Base-by-base conservation (phyloP, 2,113 vertebrate genomes). In the Entomyzon cyanotis region DNA sequence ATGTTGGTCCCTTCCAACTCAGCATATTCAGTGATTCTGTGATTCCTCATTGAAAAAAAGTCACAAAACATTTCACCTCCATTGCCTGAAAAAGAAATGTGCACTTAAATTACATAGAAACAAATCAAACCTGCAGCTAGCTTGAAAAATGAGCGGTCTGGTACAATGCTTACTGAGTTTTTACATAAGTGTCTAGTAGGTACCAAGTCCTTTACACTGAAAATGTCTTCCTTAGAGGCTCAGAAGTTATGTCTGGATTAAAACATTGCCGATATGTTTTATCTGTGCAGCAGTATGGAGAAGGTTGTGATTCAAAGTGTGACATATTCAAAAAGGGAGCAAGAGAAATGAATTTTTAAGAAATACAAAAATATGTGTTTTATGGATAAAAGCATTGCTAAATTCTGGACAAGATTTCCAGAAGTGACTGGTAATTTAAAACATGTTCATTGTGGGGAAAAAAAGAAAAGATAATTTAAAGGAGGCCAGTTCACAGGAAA, bases 101-200 rank as follows among this genome's bases (percentile, higher is more conserved):
- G 31, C 25, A 47, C 60, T 65, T 92, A 91, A 93, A 94, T 96
- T 82, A 82, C 90, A 95, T 86, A 94, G 44, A 93, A 96, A 85
- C 12, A 71, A 69, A 94, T 71, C 82, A 96, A 78, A 18, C 39
- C 59, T 85, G 12, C n/a, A 84, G 10, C 23, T 91, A 59, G 20
- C 89, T 96, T 96, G 83, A n/a, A 96, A 93, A 97, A 93, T 69
- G 37, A 90, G 41, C 52, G 74, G 53, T 73, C 49, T 76, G 13
- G 55, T 55, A 81, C 17, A 77, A 39, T 24, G 11, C 15, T 82
- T 65, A 41, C 16, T 74, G 64, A 96, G 82, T 9, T 96, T 94
- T 83, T 35, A 62, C 0, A 2, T 88, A 62, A 86, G 59, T 33
- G 15, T 77, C 24, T 31, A 50, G 24, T 19, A 63, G 35, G 30